A percentile compares a stretch with the other conserved stretches of the same genome.
Conservation (phyloP, 2,888 invertebrate genomes). For the Osmoderma eremita region DNA sequence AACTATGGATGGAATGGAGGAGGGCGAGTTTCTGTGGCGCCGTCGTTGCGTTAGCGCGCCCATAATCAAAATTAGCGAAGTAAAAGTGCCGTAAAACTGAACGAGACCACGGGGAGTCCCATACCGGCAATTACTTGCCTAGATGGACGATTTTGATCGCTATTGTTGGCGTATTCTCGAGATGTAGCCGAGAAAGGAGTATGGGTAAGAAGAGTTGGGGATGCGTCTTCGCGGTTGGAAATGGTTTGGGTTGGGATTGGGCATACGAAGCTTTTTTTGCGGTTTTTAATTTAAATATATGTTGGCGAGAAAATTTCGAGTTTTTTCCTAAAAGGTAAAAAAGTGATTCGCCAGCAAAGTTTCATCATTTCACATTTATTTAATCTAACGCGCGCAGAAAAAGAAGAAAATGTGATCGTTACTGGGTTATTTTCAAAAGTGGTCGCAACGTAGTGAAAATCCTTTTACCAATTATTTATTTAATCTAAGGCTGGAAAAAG, state of each 20-base stretch:
- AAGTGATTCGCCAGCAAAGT: too few species aligned
- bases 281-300: not conserved
- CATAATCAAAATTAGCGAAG: constrained; percentile 33
- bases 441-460: too few species aligned
- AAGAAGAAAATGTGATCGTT: too few species aligned
- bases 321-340: too few species aligned
- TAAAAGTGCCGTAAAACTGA: constrained; percentile 38
- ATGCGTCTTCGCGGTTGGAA: not conserved
- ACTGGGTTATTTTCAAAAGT: too few species aligned
- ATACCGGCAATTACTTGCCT: constrained; percentile 10
- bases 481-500: too few species aligned
- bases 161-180: not conserved
- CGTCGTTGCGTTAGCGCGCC: constrained; percentile 23
- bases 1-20: too few species aligned
- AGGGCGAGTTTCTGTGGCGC: constrained; percentile 3
- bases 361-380: too few species aligned
- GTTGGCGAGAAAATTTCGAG: too few species aligned
- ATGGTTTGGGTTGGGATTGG: not conserved
- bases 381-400: too few species aligned
- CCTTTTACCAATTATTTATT: too few species aligned
- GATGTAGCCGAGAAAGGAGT: not conserved
- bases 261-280: not conserved
- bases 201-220: not conserved
- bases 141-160: constrained; percentile 24
- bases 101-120: constrained; percentile 27